phyloP scores from a whole-genome alignment of 2,888 invertebrate species.

The Eurytoma californica region DNA sequence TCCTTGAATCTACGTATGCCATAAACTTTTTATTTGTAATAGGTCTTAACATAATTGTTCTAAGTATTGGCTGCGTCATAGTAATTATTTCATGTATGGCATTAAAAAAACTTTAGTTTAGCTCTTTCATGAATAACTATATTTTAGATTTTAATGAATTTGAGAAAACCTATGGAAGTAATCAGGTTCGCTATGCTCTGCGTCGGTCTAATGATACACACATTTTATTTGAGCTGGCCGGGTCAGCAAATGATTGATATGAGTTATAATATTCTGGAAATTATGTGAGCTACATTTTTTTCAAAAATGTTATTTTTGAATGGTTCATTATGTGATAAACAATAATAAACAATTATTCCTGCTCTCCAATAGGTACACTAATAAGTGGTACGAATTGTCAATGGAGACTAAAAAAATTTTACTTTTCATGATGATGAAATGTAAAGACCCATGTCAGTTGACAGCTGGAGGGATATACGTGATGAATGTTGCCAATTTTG shows the following conservation, averaged over 20 bases:
- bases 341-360: too few relatives aligned
- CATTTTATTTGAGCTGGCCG: neutral
- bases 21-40: slow-evolving; percentile 14
- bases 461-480: too few relatives aligned
- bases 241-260: slow-evolving; percentile 2
- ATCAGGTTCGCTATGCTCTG: neutral
- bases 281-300: neutral
- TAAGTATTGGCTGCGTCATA: slow-evolving; percentile 7
- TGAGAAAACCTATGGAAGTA: neutral
- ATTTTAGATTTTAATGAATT: neutral
- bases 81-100: too few relatives aligned
- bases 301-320: too few relatives aligned
- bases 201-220: neutral
- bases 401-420: neutral
- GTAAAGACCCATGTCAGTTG: neutral
- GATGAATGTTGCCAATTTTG: slow-evolving; percentile 19
- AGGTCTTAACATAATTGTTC: neutral
- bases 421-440: slow-evolving; percentile 8
- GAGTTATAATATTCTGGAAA: neutral
- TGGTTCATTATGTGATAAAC: too few relatives aligned
- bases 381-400: slow-evolving; percentile 20
- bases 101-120: too few relatives aligned
- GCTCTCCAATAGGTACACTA: neutral
- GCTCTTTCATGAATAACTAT: too few relatives aligned
- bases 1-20: slow-evolving; percentile 30